Evolutionary conservation across 2,797 vertebrate genomes (phyloP), one percentile per base, ranked within the genome.

Genomic region (Phoxinus dragarum): DNA sequence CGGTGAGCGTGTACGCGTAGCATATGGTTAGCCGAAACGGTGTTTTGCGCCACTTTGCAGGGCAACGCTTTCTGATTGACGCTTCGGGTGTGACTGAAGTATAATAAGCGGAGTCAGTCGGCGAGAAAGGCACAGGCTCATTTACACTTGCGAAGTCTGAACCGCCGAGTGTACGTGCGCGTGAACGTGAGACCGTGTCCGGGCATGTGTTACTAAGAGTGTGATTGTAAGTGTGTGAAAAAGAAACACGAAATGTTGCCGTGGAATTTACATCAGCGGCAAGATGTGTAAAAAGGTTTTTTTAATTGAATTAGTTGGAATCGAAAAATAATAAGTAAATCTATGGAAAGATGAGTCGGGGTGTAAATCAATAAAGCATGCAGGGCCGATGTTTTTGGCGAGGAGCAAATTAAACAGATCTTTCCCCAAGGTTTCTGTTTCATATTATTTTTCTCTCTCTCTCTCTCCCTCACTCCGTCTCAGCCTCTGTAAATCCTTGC

Each of bases 1-100:
- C 89, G 81, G 89, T 79, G 67, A 88, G 89, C 82, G 86, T 85
- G 85, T 76, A 73, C 10, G 54, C 71, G 74, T 52, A 89, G 86
- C 89, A 90, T 91, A 90, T 92, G 88, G 82, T 91, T 91, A 81
- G 90, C 84, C 71, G 86, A 64, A 84, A 89, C 73, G 17, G 84
- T 90, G 87, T 87, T 86, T 89, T 88, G 85, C 76, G 87, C 86
- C 87, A 89, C 90, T 90, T 92, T 92, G 84, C 87, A 86, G 86
- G 86, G 67, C 82, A 77, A 67, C 49, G 87, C 84, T 84, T 93
- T 82, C 89, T 42, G 74, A 84, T 34, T 84, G 82, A 84, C 67
- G 75, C 83, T 84, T 79, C 40, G 69, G 67, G 88, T 90, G 89
- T 73, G 82, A 89, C 83, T 91, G 88, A 81, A 81, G 85, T 88